These are phyloP conservation scores for Hypomecis punctinalis DNA, from an alignment of 2,888 invertebrate species.

Conservation along the genomic window DNA sequence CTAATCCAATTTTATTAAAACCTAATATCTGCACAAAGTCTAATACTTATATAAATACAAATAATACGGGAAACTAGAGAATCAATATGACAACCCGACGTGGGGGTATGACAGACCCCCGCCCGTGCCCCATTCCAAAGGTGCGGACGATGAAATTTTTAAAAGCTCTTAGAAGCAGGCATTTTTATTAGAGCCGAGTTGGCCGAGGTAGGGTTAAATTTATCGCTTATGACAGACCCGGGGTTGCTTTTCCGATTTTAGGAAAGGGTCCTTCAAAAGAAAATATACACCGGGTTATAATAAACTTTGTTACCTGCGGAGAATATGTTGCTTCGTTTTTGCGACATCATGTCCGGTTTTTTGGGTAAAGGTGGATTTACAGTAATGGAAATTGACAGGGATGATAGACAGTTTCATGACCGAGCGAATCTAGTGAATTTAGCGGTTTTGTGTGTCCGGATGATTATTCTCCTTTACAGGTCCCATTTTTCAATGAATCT, in stretches of 20 bases:
- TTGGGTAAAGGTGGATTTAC: no score
- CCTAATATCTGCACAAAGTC: no score
- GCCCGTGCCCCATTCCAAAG: conserved; percentile 45
- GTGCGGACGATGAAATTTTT: conserved; percentile 70
- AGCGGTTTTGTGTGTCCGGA: no score
- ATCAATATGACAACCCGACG: not conserved
- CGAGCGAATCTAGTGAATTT: no score
- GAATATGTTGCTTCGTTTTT: no score
- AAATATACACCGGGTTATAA: conserved; percentile 18
- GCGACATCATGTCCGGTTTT: no score
- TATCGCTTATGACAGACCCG: conserved; percentile 38
- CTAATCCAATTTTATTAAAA: no score
- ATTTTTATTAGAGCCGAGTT: conserved; percentile 40
- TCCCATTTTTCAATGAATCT: no score
- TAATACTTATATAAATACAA: no score
- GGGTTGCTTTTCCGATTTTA: conserved; percentile 31
- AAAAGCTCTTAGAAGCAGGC: conserved; percentile 60
- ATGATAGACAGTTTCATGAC: no score
- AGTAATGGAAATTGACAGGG: no score
- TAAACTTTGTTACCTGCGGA: conserved; percentile 13
- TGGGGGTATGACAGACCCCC: conserved; percentile 18
- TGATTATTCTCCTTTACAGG: no score
- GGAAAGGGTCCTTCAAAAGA: conserved; percentile 16
- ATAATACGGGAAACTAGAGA: not conserved
- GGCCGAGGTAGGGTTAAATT: conserved; percentile 37